Evolutionary conservation across 1,140 invertebrate species (phyloP), one percentile per base, ranked within the genome.

Genomic region (Drosophila teissieri): DNA sequence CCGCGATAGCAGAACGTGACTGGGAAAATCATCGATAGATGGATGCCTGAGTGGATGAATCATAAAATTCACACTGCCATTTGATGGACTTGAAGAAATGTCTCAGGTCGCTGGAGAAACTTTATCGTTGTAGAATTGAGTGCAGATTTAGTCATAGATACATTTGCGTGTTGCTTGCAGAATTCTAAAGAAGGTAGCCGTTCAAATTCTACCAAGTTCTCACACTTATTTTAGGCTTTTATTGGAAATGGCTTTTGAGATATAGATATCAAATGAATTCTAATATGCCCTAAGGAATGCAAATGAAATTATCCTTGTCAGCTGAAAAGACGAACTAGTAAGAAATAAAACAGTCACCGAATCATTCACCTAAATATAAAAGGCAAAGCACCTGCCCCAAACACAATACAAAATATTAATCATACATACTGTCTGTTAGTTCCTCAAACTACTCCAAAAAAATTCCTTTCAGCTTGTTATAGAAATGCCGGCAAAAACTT

Each of bases 1-100:
- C 52, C 44, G 44, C 48, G 49, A 24, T 19, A 17, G 31, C 48
- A 40, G 57, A 85, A 82, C 78, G 83, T 85, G 81, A 86, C 69
- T 48, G 55, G 56, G 63, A 52, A 68, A 79, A 53, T 48, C 48
- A 15, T 48, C 31, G 31, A 42, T 61, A 45, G 45, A 14, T 67
- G 49, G 15, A 10, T 42, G 40, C 31, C 19, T 36, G 37, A 44
- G 53, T 74, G 52, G 42, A 53, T 75, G 72, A 64, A 56, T 49
- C 51, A 74, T 42, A 55, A 40, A 36, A 31, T 53, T 60, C 40
- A 73, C 40, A 73, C 34, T n/a, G 49, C 46, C 51, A 24, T 6
- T 69, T 56, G 63, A 70, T 36, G 34, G 64, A 69, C 67, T 24
- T 56, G 64, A 48, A 42, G 36, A 68, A 52, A 24, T 46, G 62